Evolutionary conservation across 1,140 invertebrate genomes (phyloP).

Genomic region (Sycophila sp.): DNA sequence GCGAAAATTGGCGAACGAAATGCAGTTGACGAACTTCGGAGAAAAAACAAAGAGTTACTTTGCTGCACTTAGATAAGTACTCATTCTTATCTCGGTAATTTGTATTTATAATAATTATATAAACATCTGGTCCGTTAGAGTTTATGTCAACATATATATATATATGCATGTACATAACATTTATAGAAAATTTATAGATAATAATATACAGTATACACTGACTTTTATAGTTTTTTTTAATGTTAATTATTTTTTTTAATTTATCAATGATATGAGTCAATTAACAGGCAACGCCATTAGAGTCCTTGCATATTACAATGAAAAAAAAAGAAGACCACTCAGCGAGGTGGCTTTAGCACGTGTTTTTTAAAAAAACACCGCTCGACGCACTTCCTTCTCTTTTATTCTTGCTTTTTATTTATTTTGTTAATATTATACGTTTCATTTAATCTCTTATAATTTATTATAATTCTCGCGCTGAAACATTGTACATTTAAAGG

Average conservation of each 20-base stretch:
- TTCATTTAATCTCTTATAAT: neutral
- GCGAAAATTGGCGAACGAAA: neutral
- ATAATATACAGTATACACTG: slow-evolving; percentile 53
- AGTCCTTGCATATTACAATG: slow-evolving; percentile 47
- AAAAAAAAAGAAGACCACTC: slow-evolving; percentile 37
- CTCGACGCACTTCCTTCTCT: neutral
- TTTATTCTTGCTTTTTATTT: neutral
- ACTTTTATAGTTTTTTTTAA: slow-evolving; percentile 48
- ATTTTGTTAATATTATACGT: neutral
- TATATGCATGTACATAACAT: slow-evolving; percentile 53
- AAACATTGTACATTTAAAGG: slow-evolving; percentile 39
- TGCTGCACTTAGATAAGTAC: slow-evolving; percentile 57
- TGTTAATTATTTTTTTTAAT: slow-evolving; percentile 47
- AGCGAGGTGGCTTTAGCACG: neutral
- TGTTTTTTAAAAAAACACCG: slow-evolving; percentile 3
- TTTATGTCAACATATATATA: slow-evolving; percentile 41
- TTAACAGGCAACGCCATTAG: slow-evolving; percentile 50
- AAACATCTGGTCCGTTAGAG: slow-evolving; percentile 66
- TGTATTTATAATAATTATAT: slow-evolving; percentile 57
- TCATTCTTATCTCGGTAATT: slow-evolving; percentile 51
- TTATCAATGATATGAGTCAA: slow-evolving; percentile 61
- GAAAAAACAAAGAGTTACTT: slow-evolving; percentile 21
- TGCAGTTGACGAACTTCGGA: neutral
- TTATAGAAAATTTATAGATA: slow-evolving; percentile 65
- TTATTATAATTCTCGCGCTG: slow-evolving; percentile 15